Evolutionary conservation across 2,888 invertebrate species (phyloP).

Genomic region (Melitaea athalia): DNA sequence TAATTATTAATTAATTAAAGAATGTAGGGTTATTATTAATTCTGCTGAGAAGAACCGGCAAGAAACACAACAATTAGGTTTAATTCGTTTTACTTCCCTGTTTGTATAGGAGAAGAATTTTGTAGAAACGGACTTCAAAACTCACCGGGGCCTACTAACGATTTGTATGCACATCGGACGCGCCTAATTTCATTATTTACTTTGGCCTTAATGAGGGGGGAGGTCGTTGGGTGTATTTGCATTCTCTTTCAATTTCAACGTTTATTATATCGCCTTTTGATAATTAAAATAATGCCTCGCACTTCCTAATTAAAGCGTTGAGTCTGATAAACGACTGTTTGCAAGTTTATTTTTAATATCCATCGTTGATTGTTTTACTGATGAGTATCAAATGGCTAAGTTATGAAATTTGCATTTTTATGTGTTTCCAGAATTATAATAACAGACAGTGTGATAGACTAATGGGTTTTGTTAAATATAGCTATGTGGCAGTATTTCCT

Average conservation of each 20-base stretch:
- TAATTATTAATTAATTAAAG: too few relatives aligned
- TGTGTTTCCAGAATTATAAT: background rate
- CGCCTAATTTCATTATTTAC: conserved; percentile 3
- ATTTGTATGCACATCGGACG: background rate
- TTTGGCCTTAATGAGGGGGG: too few relatives aligned
- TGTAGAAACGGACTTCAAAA: too few relatives aligned
- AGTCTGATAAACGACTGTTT: background rate
- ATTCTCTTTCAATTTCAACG: background rate
- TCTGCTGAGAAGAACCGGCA: too few relatives aligned
- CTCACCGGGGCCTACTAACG: too few relatives aligned
- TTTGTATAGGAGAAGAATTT: too few relatives aligned
- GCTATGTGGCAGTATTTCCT: background rate
- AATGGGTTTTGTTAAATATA: background rate
- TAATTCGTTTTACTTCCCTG: too few relatives aligned
- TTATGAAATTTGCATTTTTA: background rate
- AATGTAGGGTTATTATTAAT: too few relatives aligned
- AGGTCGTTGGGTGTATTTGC: too few relatives aligned
- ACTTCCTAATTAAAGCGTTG: background rate
- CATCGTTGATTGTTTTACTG: background rate
- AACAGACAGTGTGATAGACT: background rate
- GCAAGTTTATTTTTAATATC: background rate
- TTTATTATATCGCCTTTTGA: background rate
- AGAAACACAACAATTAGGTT: too few relatives aligned
- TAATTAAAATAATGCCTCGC: background rate
- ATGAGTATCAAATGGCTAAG: conserved; percentile 5